phyloP scores from a whole-genome alignment of 2,888 invertebrate genomes.

The Athripsodes cinereus region DNA sequence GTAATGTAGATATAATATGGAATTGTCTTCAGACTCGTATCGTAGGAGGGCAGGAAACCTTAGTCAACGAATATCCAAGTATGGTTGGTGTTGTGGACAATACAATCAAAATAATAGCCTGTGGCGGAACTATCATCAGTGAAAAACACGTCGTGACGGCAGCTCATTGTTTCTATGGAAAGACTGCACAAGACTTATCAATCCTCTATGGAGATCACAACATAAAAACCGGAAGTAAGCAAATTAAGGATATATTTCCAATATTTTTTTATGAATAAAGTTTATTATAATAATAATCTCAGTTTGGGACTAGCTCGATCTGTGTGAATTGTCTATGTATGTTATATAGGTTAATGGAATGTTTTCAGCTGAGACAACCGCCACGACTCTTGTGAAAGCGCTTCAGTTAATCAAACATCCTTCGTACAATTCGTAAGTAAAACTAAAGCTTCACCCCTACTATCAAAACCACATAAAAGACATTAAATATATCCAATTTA shows the following conservation, averaged over 20 bases:
- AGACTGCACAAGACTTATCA: conserved; percentile 30
- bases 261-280: too few species aligned
- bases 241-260: not conserved
- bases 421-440: not conserved
- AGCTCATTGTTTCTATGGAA: conserved; percentile 47
- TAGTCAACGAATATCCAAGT: conserved; percentile 39
- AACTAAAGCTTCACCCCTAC: not conserved
- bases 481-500: too few species aligned
- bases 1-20: not conserved
- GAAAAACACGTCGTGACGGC: conserved; percentile 45
- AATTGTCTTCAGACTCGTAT: conserved; percentile 37
- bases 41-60: conserved; percentile 40
- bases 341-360: too few species aligned
- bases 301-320: too few species aligned
- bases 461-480: too few species aligned
- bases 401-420: not conserved
- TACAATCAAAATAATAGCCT: conserved; percentile 37
- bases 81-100: conserved; percentile 36
- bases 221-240: conserved; percentile 22
- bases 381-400: not conserved
- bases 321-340: too few species aligned
- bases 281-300: not conserved
- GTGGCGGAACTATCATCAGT: conserved; percentile 51
- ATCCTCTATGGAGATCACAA: conserved; percentile 52
- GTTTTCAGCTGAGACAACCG: not conserved